Conservation (phyloP, 2,888 invertebrate species). For the Leptinotarsa peninsularis region DNA sequence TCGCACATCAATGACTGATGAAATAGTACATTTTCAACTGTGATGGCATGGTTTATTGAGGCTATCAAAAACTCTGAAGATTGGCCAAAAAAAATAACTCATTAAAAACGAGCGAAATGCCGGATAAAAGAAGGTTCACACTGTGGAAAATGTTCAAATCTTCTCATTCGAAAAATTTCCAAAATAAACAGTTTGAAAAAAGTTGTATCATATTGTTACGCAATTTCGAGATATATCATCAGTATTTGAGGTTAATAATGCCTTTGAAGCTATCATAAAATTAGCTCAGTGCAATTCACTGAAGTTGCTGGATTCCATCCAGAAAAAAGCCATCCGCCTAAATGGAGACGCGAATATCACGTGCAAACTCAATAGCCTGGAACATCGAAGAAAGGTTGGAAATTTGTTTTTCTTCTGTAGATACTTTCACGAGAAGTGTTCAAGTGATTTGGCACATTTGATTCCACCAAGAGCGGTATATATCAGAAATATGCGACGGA, state of each 20-base stretch:
- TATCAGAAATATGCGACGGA: too few relatives aligned
- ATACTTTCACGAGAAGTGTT: too few relatives aligned
- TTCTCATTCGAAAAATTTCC: neutral
- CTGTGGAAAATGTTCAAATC: neutral
- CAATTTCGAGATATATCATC: neutral
- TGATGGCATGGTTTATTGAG: conserved; percentile 40
- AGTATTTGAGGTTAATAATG: neutral
- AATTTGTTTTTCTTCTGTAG: too few relatives aligned
- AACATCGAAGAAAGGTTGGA: too few relatives aligned
- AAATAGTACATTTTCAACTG: conserved; percentile 17
- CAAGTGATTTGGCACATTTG: too few relatives aligned
- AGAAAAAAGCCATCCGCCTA: too few relatives aligned
- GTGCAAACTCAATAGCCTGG: too few relatives aligned
- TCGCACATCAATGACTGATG: conserved; percentile 23
- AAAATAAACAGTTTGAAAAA: neutral
- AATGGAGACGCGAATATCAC: too few relatives aligned
- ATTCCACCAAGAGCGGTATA: too few relatives aligned
- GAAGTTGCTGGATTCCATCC: too few relatives aligned
- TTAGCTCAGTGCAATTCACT: neutral
- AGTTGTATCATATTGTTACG: neutral
- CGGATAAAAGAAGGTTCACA: neutral
- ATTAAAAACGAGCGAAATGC: neutral
- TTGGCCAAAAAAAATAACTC: neutral
- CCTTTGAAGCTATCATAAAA: neutral
- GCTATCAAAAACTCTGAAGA: conserved; percentile 9